Evolutionary conservation across 2,888 invertebrate species (phyloP).

Genomic region (Limnephilus rhombicus): DNA sequence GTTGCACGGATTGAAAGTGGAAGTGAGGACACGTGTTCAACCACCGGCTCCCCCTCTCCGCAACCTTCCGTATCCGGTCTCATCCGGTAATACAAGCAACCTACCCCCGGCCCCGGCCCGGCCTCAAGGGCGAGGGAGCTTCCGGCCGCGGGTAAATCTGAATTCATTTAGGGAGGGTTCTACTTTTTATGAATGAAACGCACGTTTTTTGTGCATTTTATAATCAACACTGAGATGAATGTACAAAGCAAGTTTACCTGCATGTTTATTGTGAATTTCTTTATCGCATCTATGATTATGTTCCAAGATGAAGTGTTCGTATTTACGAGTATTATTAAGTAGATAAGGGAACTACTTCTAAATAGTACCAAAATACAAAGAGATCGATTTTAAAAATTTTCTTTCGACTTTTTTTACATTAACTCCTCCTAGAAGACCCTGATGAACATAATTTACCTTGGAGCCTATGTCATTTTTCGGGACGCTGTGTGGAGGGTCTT

Average conservation of each 20-base stretch:
- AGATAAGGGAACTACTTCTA: neutral
- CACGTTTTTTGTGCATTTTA: neutral
- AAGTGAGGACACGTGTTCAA: constrained; percentile 61
- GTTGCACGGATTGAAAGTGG: constrained; percentile 55
- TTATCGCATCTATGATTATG: neutral
- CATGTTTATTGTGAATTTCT: neutral
- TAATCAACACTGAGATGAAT: neutral
- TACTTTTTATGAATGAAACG: constrained; percentile 15
- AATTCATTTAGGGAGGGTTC: constrained; percentile 2
- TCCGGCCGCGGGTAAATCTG: constrained; percentile 25
- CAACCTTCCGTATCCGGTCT: constrained; percentile 46
- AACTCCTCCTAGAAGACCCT: too few relatives aligned
- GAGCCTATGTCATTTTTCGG: neutral
- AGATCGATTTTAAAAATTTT: neutral
- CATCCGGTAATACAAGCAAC: constrained; percentile 39
- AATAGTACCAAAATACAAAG: neutral
- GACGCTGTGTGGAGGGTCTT: too few relatives aligned
- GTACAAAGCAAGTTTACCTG: neutral
- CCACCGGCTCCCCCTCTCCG: constrained; percentile 52
- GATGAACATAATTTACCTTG: too few relatives aligned
- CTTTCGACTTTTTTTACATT: neutral
- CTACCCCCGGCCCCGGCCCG: neutral
- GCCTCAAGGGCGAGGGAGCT: constrained; percentile 32
- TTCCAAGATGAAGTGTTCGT: neutral
- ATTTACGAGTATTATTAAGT: neutral